Conservation (phyloP, 2,888 invertebrate genomes). For the Lepeophtheirus nordmannii region DNA sequence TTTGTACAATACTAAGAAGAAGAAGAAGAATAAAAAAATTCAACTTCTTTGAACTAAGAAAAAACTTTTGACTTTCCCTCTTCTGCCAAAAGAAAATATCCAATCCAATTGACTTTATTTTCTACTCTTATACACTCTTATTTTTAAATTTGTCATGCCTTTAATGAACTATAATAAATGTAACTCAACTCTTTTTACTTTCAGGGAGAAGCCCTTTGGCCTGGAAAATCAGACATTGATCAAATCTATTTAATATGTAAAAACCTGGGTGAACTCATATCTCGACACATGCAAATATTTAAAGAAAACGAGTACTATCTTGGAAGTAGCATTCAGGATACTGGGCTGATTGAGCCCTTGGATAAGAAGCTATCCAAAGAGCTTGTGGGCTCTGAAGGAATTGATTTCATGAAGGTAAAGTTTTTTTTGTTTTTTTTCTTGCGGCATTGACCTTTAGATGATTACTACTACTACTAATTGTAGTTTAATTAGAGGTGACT, state of each 20-base stretch:
- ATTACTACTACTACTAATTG: neutral
- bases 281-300: conserved; percentile 87
- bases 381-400: conserved; percentile 46
- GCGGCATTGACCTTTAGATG: conserved; percentile 7
- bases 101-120: too few species aligned
- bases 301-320: conserved; percentile 85
- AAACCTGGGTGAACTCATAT: conserved; percentile 77
- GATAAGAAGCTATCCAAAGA: conserved; percentile 69
- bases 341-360: conserved; percentile 64
- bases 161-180: too few species aligned
- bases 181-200: conserved; percentile 9
- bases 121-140: too few species aligned
- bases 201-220: conserved; percentile 86
- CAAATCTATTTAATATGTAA: conserved; percentile 87
- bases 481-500: neutral
- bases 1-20: too few species aligned
- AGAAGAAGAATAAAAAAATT: too few species aligned
- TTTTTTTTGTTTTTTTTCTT: neutral
- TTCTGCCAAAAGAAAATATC: too few species aligned
- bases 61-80: too few species aligned
- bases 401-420: conserved; percentile 68
- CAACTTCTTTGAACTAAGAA: too few species aligned
- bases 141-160: too few species aligned
- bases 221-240: conserved; percentile 95
- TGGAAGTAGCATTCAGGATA: conserved; percentile 81